Base-by-base conservation (phyloP, 2,888 invertebrate species). In the Lepidocyrtinus sp. region DNA sequence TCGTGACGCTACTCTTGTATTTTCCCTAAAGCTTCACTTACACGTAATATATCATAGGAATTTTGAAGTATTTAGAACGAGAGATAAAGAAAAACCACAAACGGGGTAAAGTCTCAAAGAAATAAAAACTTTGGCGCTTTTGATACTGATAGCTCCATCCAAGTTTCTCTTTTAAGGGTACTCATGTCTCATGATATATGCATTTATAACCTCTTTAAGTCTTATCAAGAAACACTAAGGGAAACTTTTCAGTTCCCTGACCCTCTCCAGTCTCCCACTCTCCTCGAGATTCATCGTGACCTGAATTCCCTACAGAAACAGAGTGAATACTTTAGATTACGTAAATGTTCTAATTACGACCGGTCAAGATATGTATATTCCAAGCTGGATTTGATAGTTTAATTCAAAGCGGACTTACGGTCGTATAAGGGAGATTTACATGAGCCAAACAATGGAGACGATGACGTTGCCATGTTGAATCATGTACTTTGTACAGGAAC, bases 251-350 rank as follows among this genome's bases (percentile, higher is more conserved):
- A 71, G 61, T 71, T 71, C 61, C 71, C 50, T 62, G 59, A 62
- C 36, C 36, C 61, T 55, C n/a, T n/a, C n/a, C n/a, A n/a, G n/a
- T n/a, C n/a, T n/a, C n/a, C n/a, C n/a, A 50, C 68, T 50, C 22
- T 59, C 50, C 26, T 50, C 55, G 21, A 65, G 76, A 63, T 69
- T 76, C 76, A 71, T 64, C 76, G 76, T 76, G 76, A 76, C 76
- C 76, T 71, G 76, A 76, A 76, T 76, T 70, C 76, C 76, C 70
- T 22, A 71, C 64, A 69, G 71, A 9, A 71, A 59, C 19, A 68
- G n/a, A n/a, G n/a, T 50, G 45, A 68, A 62, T 61, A 75, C 45
- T 25, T 46, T 68, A 68, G 21, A 74, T 61, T 46, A 27, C 55
- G 12, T 12, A 9, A 9, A 36, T 36, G n/a, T 36, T 12, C 36